Percentiles rank a stretch among this genome's conserved stretches.
phyloP scores from a whole-genome alignment of 2,797 vertebrate genomes.

The Delichon dasypus region DNA sequence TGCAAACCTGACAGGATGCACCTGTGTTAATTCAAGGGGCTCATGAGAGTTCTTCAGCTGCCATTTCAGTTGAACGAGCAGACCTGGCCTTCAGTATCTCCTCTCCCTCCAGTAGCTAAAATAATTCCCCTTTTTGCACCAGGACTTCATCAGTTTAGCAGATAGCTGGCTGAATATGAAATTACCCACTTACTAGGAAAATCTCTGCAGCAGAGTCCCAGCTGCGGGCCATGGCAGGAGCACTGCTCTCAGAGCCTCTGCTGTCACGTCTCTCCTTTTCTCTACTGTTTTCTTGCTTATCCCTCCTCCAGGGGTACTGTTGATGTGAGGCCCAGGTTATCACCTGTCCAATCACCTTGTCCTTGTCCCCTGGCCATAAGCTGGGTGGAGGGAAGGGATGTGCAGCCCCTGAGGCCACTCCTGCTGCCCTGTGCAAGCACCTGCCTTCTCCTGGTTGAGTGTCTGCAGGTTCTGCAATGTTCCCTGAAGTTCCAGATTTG shows the following conservation, averaged over 20 bases:
- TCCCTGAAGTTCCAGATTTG: background rate
- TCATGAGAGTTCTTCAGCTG: background rate
- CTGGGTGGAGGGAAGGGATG: accelerated
- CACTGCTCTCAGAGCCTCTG: background rate
- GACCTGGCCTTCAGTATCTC: background rate
- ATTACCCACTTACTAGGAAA: background rate
- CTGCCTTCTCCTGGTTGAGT: background rate
- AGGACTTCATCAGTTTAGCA: background rate
- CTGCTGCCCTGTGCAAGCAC: background rate
- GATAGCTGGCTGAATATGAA: background rate
- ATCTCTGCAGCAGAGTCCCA: background rate
- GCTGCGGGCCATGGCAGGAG: background rate
- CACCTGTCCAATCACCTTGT: accelerated
- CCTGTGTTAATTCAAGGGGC: background rate
- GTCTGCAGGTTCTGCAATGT: background rate
- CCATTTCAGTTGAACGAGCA: background rate
- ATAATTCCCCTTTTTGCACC: background rate
- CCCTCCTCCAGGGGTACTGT: background rate
- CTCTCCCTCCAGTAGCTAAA: background rate
- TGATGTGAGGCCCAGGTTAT: background rate
- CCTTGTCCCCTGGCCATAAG: background rate
- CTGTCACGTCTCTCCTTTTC: background rate
- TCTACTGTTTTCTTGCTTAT: background rate
- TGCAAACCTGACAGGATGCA: background rate
- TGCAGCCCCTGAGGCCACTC: background rate